These are phyloP conservation scores for Venusia cambrica DNA, from an alignment of 2,888 invertebrate genomes.

Conservation along the genomic window DNA sequence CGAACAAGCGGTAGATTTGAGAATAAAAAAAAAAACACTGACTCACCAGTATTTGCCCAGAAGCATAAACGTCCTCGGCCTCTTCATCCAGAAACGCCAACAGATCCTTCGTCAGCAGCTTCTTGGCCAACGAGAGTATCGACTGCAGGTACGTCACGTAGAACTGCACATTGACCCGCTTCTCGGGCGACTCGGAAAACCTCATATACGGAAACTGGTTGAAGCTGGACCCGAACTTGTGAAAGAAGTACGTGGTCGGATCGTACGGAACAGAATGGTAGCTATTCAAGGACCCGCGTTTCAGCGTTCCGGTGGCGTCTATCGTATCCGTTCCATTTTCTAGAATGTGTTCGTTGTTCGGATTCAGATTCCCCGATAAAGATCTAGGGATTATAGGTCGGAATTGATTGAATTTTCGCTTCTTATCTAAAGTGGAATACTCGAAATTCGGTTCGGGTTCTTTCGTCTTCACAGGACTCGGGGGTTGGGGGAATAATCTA, in stretches of 20 bases:
- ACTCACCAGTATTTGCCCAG: conserved; percentile 83
- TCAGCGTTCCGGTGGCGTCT: conserved; percentile 60
- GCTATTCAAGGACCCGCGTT: conserved; percentile 73
- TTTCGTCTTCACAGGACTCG: conserved; percentile 78
- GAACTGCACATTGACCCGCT: conserved; percentile 84
- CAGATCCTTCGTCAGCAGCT: conserved; percentile 91
- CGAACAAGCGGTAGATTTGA: too few relatives aligned
- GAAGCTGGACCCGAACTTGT: conserved; percentile 95
- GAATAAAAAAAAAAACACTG: too few relatives aligned
- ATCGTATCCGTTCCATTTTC: conserved; percentile 62
- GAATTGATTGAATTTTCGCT: conserved; percentile 86
- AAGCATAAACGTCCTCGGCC: conserved; percentile 88
- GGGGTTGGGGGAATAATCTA: conserved; percentile 90
- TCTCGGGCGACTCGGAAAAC: conserved; percentile 86
- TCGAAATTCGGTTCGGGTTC: conserved; percentile 66
- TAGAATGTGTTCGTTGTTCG: conserved; percentile 77
- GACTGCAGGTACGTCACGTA: conserved; percentile 90
- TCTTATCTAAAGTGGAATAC: conserved; percentile 80
- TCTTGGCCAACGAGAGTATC: conserved; percentile 90
- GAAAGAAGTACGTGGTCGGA: conserved; percentile 92
- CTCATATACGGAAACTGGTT: conserved; percentile 93
- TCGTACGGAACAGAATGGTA: conserved; percentile 88
- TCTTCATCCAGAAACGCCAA: conserved; percentile 91
- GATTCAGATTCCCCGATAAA: conserved; percentile 90
- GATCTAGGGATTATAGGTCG: conserved; percentile 95